Conservation (phyloP, 1,140 invertebrate genomes). For the Drosophila tani region DNA sequence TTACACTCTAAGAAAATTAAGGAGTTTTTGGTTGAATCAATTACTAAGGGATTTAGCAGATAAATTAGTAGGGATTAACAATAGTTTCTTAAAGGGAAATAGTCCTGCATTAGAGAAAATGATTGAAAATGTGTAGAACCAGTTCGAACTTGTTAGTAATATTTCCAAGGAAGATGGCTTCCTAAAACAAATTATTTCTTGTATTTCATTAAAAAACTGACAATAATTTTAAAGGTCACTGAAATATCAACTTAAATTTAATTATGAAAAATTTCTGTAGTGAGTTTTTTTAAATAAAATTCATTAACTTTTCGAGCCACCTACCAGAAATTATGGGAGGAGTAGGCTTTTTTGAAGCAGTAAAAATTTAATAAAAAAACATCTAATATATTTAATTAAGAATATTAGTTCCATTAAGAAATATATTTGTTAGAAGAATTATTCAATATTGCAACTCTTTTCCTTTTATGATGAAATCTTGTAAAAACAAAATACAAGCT, state of each 20-base stretch:
- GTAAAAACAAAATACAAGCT: not conserved
- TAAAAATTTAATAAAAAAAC: not conserved
- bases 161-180: not conserved
- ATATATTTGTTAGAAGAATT: not conserved
- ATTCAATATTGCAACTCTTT: too few species aligned
- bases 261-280: too few species aligned
- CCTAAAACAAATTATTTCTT: not conserved
- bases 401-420: not conserved
- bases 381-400: not conserved
- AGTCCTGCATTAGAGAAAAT: not conserved
- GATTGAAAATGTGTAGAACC: not conserved
- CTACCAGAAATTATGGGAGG: not conserved
- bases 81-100: not conserved
- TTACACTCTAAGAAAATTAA: slow-evolving; percentile 18
- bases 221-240: too few species aligned
- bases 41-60: too few species aligned
- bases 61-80: too few species aligned
- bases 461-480: not conserved
- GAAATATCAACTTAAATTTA: too few species aligned
- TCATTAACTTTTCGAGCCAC: not conserved
- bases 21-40: not conserved
- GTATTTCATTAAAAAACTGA: too few species aligned
- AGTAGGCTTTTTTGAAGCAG: not conserved
- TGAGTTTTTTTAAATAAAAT: not conserved
- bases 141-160: not conserved